A percentile compares a stretch with the other conserved stretches of the same genome.
Conservation (phyloP, 2,888 invertebrate genomes). For the Scaptomyza cyrtandrae region DNA sequence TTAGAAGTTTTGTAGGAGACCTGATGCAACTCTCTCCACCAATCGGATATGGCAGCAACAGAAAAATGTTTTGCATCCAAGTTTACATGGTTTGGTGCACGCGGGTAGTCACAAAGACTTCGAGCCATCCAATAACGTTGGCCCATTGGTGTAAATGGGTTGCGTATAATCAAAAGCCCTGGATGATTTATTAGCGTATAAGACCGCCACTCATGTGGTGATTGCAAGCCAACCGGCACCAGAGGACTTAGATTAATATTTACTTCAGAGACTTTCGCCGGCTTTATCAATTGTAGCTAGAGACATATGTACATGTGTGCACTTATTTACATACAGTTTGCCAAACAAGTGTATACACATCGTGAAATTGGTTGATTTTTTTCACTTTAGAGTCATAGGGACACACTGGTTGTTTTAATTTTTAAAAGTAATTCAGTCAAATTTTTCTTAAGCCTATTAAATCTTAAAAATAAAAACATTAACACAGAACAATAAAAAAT, state of each 20-base stretch:
- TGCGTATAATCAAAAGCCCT: conserved; percentile 92
- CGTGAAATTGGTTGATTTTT: no score
- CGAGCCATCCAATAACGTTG: conserved; percentile 93
- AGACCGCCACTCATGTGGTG: conserved; percentile 87
- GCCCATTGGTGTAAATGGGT: conserved; percentile 91
- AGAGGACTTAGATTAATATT: not conserved
- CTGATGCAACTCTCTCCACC: conserved; percentile 86
- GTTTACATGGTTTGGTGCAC: conserved; percentile 86
- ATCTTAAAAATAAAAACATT: no score
- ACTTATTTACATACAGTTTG: no score
- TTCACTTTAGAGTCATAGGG: no score
- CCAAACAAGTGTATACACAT: no score
- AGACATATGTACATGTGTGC: no score
- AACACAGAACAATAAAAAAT: no score
- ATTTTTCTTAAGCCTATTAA: no score
- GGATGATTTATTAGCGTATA: conserved; percentile 87
- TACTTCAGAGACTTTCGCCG: conserved; percentile 7
- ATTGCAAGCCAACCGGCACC: conserved; percentile 68
- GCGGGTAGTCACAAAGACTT: conserved; percentile 91
- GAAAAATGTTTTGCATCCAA: conserved; percentile 73
- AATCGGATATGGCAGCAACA: conserved; percentile 86
- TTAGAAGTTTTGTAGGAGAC: conserved; percentile 56
- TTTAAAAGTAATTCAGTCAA: no score
- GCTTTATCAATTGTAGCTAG: conserved; percentile 24
- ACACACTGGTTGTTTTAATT: no score